phyloP scores from a whole-genome alignment of 2,113 vertebrate genomes.

The Podarcis cretensis region DNA sequence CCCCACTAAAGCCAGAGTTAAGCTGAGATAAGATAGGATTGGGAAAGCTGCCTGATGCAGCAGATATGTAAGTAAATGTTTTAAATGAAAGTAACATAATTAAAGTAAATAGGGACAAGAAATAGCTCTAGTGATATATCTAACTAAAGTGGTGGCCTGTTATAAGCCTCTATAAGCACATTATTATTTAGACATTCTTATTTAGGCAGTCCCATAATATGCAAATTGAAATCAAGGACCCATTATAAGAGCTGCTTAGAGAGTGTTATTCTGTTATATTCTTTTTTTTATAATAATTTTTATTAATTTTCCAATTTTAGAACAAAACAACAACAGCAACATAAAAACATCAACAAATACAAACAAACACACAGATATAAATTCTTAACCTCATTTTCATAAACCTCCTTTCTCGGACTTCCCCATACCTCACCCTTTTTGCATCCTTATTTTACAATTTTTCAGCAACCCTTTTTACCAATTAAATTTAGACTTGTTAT shows the following conservation, averaged over 20 bases:
- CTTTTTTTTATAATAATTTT: too few species aligned
- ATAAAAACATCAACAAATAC: too few species aligned
- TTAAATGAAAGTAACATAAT: constrained; percentile 22
- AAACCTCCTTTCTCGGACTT: too few species aligned
- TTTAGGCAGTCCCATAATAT: background rate
- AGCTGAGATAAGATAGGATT: constrained; percentile 1
- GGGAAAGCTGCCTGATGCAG: constrained; percentile 10
- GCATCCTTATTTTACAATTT: too few species aligned
- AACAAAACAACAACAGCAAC: too few species aligned
- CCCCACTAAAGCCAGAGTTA: background rate
- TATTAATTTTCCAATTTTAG: too few species aligned
- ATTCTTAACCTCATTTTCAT: too few species aligned
- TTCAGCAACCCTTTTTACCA: too few species aligned
- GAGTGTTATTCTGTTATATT: background rate
- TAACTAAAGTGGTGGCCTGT: constrained; percentile 4
- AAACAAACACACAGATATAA: too few species aligned
- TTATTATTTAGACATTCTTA: constrained; percentile 11
- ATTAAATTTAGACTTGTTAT: too few species aligned
- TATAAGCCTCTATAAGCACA: background rate
- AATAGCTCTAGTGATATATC: background rate
- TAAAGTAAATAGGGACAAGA: constrained; percentile 9
- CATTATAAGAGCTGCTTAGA: background rate
- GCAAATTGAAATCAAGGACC: background rate
- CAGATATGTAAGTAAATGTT: constrained; percentile 18
- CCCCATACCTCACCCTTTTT: too few species aligned